Evolutionary conservation across 2,113 vertebrate species (phyloP).

Genomic region (Seriola dumerili): DNA sequence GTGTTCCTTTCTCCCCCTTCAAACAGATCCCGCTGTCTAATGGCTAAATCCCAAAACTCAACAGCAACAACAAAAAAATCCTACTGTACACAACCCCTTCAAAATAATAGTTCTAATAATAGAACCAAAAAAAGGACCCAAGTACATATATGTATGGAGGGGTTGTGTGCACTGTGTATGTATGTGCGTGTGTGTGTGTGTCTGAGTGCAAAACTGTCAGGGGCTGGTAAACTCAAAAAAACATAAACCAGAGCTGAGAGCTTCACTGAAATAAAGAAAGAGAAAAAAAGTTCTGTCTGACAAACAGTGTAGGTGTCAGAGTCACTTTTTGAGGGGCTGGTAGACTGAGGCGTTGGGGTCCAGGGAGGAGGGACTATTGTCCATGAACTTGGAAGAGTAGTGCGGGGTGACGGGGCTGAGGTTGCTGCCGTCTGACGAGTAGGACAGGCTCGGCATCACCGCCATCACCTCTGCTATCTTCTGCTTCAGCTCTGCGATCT

Average conservation of each 20-base stretch:
- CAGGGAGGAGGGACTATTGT: slow-evolving; percentile 96
- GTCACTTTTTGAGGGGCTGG: slow-evolving; percentile 97
- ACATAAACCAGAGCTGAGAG: slow-evolving; percentile 29
- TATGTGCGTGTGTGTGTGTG: not conserved
- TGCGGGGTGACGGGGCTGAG: slow-evolving; percentile 93
- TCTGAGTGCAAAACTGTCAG: slow-evolving; percentile 67
- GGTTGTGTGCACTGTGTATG: slow-evolving; percentile 39
- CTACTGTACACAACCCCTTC: slow-evolving; percentile 17
- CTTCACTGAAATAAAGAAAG: slow-evolving; percentile 33
- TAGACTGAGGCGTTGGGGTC: slow-evolving; percentile 99
- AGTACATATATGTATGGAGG: slow-evolving; percentile 47
- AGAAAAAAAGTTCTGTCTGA: slow-evolving; percentile 52
- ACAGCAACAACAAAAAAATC: not conserved
- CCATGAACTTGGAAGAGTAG: slow-evolving; percentile 99
- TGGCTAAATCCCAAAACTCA: slow-evolving; percentile 53
- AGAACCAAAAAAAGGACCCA: slow-evolving; percentile 40
- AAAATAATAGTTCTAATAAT: slow-evolving; percentile 56
- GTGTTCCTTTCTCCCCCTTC: slow-evolving; percentile 40
- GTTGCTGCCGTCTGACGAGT: slow-evolving; percentile 92
- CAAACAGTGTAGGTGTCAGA: slow-evolving; percentile 35
- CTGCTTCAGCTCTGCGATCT: slow-evolving; percentile 99
- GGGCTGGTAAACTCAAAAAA: slow-evolving; percentile 49
- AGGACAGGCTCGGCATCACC: slow-evolving; percentile 98
- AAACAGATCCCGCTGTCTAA: slow-evolving; percentile 40
- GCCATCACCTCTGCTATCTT: slow-evolving; percentile 99